Evolutionary conservation across 2,888 invertebrate genomes (phyloP).

Genomic region (Apocheima hispidaria): DNA sequence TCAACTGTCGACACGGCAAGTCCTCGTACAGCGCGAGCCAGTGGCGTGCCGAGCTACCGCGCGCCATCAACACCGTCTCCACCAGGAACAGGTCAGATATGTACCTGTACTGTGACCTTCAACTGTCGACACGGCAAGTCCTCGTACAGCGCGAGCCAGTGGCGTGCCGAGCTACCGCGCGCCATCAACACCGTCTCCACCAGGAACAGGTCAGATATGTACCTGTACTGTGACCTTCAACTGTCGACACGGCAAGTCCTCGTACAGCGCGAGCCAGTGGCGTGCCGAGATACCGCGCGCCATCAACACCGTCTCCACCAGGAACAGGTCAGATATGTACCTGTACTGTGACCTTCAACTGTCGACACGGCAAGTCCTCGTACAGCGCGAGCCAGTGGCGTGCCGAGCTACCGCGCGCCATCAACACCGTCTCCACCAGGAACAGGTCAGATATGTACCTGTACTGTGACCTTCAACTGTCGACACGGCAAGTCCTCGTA

Average conservation of each 20-base stretch:
- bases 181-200: conserved; percentile 96
- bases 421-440: conserved; percentile 95
- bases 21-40: conserved; percentile 95
- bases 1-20: conserved; percentile 94
- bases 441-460: conserved; percentile 96
- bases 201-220: conserved; percentile 96
- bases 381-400: conserved; percentile 94
- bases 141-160: conserved; percentile 93
- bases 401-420: conserved; percentile 92
- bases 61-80: conserved; percentile 94
- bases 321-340: conserved; percentile 95
- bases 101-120: conserved; percentile 93
- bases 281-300: conserved; percentile 91
- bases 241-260: conserved; percentile 94
- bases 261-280: conserved; percentile 94
- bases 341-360: conserved; percentile 94
- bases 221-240: conserved; percentile 94
- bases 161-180: conserved; percentile 91
- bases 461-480: conserved; percentile 94
- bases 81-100: conserved; percentile 97
- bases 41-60: conserved; percentile 91
- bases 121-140: conserved; percentile 96
- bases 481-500: conserved; percentile 96
- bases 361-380: conserved; percentile 94
- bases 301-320: conserved; percentile 96